Evolutionary conservation across 2,888 invertebrate genomes (phyloP), one percentile per base, ranked within the genome.

Genomic region (Pseudococcus jackbeardsleyi): DNA sequence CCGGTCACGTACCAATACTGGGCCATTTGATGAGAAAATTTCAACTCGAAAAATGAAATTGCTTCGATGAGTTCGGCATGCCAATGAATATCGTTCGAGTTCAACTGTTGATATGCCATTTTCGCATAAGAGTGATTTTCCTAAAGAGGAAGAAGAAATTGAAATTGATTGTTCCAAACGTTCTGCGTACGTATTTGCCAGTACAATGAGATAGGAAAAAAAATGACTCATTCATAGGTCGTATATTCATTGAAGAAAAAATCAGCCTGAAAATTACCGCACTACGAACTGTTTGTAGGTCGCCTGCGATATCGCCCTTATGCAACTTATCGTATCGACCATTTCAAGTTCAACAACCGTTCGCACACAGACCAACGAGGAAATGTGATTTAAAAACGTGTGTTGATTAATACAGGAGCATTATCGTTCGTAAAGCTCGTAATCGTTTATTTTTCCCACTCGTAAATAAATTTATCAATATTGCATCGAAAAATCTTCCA

Each of bases 331-430:
- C 33, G 12, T 72, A 72, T 72, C 68, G 68, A 72, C 68, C 68
- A 72, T 72, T 26, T 72, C 68, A 72, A 72, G 68, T 72, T 72
- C 68, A 72, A 72, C 68, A 72, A 72, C 68, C 68, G 68, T 33
- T 33, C 68, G 68, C 7, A 8, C 59, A 19, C 50, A 50, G 15
- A 72, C 68, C 33, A 26, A 72, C 68, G 26, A 72, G 68, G 68
- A 72, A 72, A 26, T 33, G 59, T 59, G 5, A 59, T 33, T 33
- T 59, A 19, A 50, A 50, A 59, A 59, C 33, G 68, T 26, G 26
- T 1, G 11, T 8, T 4, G 26, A 72, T 72, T 72, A 33, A 72
- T 33, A 15, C 15, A 9, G 12, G 1, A 19, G 59, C 19, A 59
- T 26, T 15, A 15, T 26, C 26, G 22, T 72, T 26, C 33, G 64